Evolutionary conservation across 2,888 invertebrate species (phyloP).

Genomic region (Agrotis ipsilon): DNA sequence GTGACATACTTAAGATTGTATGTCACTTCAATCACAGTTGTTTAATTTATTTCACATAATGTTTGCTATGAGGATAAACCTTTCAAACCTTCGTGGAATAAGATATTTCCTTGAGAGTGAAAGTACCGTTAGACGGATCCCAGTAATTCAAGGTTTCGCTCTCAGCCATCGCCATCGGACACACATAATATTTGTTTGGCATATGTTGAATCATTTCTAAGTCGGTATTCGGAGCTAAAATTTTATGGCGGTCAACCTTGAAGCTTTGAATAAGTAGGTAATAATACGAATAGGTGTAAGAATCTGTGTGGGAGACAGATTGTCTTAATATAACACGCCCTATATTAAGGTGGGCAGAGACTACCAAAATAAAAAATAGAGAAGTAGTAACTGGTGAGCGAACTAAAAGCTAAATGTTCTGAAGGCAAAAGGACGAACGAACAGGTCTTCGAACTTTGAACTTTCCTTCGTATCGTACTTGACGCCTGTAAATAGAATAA

Average conservation of each 20-base stretch:
- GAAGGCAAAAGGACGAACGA: slow-evolving; percentile 27
- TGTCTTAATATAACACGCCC: slow-evolving; percentile 47
- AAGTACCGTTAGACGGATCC: slow-evolving; percentile 51
- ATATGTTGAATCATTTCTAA: slow-evolving; percentile 14
- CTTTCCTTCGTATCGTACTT: slow-evolving; percentile 36
- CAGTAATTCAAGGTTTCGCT: slow-evolving; percentile 34
- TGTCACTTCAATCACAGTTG: too few species aligned
- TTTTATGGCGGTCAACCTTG: slow-evolving; percentile 50
- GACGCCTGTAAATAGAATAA: slow-evolving; percentile 33
- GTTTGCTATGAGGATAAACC: slow-evolving; percentile 14
- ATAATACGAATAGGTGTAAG: slow-evolving; percentile 37
- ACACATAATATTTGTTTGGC: neutral
- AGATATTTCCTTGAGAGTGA: slow-evolving; percentile 38
- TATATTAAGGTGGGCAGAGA: slow-evolving; percentile 20
- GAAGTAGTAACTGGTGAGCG: neutral
- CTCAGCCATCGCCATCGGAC: neutral
- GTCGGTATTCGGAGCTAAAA: neutral
- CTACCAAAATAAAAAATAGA: slow-evolving; percentile 32
- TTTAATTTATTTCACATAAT: neutral
- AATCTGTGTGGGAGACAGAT: slow-evolving; percentile 59
- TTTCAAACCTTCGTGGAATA: slow-evolving; percentile 12
- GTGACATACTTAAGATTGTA: neutral
- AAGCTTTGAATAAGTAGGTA: slow-evolving; percentile 42
- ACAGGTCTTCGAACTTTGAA: slow-evolving; percentile 39
- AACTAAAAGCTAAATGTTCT: slow-evolving; percentile 13